Conservation (phyloP, 2,888 invertebrate species). For the Ceriagrion tenellum region DNA sequence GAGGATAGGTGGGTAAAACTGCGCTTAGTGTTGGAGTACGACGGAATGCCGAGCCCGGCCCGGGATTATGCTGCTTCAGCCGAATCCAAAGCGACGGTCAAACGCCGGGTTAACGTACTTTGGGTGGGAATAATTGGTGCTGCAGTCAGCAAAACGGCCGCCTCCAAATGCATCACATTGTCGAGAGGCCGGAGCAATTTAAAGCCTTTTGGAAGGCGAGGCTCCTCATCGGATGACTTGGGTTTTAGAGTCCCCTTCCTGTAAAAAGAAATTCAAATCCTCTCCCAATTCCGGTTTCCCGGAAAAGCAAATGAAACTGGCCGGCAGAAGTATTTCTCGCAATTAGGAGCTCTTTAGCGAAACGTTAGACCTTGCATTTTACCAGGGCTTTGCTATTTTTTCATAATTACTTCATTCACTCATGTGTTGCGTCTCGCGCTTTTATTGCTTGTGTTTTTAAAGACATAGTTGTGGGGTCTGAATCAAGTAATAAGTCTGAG, state of each 20-base stretch:
- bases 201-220: not conserved
- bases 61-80: conserved; percentile 34
- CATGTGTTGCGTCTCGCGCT: no score
- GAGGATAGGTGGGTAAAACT: not conserved
- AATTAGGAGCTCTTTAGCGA: not conserved
- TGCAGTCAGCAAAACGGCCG: conserved; percentile 19
- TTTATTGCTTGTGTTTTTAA: no score
- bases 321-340: not conserved
- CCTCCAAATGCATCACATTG: not conserved
- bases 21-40: not conserved
- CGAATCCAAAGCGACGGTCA: conserved; percentile 34
- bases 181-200: not conserved
- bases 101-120: not conserved
- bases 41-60: not conserved
- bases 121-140: conserved; percentile 44
- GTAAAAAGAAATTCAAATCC: not conserved
- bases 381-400: not conserved
- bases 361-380: not conserved
- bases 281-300: not conserved
- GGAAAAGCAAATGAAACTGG: not conserved
- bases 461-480: no score
- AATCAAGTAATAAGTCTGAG: no score
- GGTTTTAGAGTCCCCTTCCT: not conserved
- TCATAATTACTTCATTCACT: not conserved
- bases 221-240: not conserved